phyloP scores from a whole-genome alignment of 2,797 vertebrate genomes.

The Bradypodion ventrale region DNA sequence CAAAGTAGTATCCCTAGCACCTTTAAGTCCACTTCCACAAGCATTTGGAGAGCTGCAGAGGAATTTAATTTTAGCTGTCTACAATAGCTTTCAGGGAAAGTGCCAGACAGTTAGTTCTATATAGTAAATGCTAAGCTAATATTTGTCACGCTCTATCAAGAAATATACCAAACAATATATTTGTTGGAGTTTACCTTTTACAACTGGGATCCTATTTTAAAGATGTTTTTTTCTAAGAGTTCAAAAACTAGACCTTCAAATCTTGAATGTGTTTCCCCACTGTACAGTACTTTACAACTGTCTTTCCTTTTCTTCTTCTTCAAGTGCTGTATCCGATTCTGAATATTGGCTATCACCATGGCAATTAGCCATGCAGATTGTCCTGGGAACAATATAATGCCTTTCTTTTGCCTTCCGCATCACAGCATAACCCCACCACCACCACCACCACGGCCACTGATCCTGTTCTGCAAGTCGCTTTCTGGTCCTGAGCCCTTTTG shows the following conservation, averaged over 20 bases:
- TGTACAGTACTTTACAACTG: no score
- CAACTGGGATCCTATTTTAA: not conserved
- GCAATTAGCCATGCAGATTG: no score
- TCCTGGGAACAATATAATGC: no score
- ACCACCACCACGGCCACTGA: no score
- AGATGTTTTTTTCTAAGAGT: not conserved
- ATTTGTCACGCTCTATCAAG: not conserved
- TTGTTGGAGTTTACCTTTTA: accelerated
- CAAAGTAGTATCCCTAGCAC: not conserved
- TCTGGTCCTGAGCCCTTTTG: no score
- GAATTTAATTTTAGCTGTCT: conserved; percentile 53
- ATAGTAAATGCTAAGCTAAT: conserved; percentile 1
- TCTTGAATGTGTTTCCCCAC: accelerated
- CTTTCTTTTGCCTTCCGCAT: no score
- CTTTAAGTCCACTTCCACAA: not conserved
- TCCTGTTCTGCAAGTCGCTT: no score
- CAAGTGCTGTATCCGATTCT: no score
- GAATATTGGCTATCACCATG: no score
- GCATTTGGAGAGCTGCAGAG: conserved; percentile 10
- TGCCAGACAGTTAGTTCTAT: conserved; percentile 21
- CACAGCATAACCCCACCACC: no score
- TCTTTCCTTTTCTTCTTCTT: no score
- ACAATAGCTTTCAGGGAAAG: conserved; percentile 42
- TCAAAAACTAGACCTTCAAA: conserved; percentile 9
- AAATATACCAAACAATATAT: not conserved